phyloP scores from a whole-genome alignment of 2,888 invertebrate species.

The Andrena trimmerana region DNA sequence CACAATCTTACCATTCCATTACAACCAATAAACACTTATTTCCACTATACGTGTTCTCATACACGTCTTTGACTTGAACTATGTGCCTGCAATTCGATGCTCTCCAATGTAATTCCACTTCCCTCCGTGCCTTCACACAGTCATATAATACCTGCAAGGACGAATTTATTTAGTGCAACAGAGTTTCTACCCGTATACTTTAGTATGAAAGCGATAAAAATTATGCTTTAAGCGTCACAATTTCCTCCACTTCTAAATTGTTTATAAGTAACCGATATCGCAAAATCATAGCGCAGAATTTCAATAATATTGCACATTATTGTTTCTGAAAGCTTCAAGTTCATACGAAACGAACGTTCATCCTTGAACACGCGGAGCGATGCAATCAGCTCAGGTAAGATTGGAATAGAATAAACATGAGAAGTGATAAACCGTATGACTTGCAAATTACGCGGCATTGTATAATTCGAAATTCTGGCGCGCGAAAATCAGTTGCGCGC shows the following conservation, averaged over 20 bases:
- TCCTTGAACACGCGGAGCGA: constrained; percentile 24
- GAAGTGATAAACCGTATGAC: constrained; percentile 12
- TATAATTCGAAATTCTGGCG: background rate
- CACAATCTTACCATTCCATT: constrained; percentile 95
- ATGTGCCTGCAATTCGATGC: constrained; percentile 96
- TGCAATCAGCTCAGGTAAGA: constrained; percentile 25
- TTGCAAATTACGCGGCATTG: background rate
- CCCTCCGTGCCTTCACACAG: constrained; percentile 95
- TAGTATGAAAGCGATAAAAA: no score
- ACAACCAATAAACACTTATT: constrained; percentile 97
- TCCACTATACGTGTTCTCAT: constrained; percentile 97
- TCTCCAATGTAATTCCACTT: constrained; percentile 98
- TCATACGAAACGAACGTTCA: constrained; percentile 1
- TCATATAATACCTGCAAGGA: constrained; percentile 92
- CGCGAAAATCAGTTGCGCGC: no score
- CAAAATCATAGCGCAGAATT: background rate
- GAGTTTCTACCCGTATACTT: background rate
- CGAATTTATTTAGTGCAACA: background rate
- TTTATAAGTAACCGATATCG: no score
- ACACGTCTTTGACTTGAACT: constrained; percentile 96
- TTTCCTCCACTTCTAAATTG: no score
- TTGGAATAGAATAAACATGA: constrained; percentile 31
- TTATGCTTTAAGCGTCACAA: no score
- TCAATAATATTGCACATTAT: background rate
- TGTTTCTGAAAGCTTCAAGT: constrained; percentile 6